Conservation (phyloP, 1,140 invertebrate species). For the Drosophila melanica region DNA sequence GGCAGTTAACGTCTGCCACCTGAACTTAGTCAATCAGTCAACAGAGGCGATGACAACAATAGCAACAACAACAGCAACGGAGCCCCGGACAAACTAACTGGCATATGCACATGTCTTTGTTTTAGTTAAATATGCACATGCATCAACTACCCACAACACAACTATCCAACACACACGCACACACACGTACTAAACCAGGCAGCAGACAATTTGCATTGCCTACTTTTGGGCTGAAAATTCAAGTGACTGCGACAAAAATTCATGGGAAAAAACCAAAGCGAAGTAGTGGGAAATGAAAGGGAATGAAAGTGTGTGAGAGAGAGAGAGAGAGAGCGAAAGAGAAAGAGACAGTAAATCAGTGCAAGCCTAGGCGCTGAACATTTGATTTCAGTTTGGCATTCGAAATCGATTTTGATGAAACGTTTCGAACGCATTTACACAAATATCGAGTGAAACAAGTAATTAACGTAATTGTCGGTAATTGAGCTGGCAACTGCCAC, state of each 20-base stretch:
- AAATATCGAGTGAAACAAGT: neutral
- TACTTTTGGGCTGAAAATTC: slow-evolving; percentile 40
- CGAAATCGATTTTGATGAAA: slow-evolving; percentile 22
- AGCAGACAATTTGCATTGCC: slow-evolving; percentile 47
- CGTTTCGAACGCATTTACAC: neutral
- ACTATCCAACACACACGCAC: slow-evolving; percentile 20
- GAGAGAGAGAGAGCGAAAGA: slow-evolving; percentile 6
- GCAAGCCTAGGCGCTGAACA: slow-evolving; percentile 17
- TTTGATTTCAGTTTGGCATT: slow-evolving; percentile 33
- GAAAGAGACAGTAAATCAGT: neutral
- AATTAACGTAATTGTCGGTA: neutral
- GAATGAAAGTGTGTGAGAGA: neutral
- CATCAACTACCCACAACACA: slow-evolving; percentile 30
- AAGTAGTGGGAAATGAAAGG: neutral
- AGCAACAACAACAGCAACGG: slow-evolving; percentile 4
- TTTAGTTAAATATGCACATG: slow-evolving; percentile 52
- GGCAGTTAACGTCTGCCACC: slow-evolving; percentile 55
- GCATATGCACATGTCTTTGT: slow-evolving; percentile 47
- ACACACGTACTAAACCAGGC: neutral
- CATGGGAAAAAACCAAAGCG: neutral
- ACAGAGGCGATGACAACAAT: slow-evolving; percentile 36
- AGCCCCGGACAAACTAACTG: slow-evolving; percentile 24
- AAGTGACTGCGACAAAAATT: slow-evolving; percentile 20
- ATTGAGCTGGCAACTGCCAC: neutral
- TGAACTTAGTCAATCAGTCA: slow-evolving; percentile 71